Base-by-base conservation (phyloP, 1,140 invertebrate species). In the Rhagoletis pomonella region DNA sequence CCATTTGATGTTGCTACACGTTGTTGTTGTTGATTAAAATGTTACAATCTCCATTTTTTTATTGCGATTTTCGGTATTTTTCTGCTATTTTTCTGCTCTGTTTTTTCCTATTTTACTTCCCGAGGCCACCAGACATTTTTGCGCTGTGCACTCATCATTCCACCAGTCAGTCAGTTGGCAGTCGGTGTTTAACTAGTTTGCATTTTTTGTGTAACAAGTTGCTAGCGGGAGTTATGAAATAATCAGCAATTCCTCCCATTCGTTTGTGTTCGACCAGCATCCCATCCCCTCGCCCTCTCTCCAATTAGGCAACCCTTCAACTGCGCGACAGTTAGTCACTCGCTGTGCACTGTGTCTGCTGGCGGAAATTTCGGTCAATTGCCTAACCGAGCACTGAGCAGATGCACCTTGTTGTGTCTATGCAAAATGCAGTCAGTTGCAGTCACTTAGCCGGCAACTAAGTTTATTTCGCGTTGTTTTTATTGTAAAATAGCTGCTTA, bases 191-290 rank as follows among this genome's bases (percentile, higher is more conserved):
- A 62, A 29, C 59, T 58, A 59, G 9, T 4, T 39, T 67, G 64
- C 12, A 2, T 55, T 86, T 64, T 58, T 65, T 50, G 62, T 86
- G 55, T 1, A 86, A 86, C 85, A 86, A 86, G 85, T 86, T 86
- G 85, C 85, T 86, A 42, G 85, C 86, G 42, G 60, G 86, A 86
- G 62, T 86, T 86, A 86, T 86, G 86, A 86, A 86, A 86, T 86
- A 86, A 65, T 86, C 86, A 86, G n/a, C 42, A 86, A 55, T 81
- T 55, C 44, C 47, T 81, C 47, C n/a, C 12, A 19, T 17, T 42
- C 29, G 29, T 29, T 29, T 29, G 29, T 29, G 29, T 0, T 29
- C 29, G 29, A 29, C 1, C 29, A 0, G 29, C 29, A 29, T 29
- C 1, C 44, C 47, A 4, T 2, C 47, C 19, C 2, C n/a, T n/a